phyloP scores from a whole-genome alignment of 2,888 invertebrate species.

The Yponomeuta plumbellus region DNA sequence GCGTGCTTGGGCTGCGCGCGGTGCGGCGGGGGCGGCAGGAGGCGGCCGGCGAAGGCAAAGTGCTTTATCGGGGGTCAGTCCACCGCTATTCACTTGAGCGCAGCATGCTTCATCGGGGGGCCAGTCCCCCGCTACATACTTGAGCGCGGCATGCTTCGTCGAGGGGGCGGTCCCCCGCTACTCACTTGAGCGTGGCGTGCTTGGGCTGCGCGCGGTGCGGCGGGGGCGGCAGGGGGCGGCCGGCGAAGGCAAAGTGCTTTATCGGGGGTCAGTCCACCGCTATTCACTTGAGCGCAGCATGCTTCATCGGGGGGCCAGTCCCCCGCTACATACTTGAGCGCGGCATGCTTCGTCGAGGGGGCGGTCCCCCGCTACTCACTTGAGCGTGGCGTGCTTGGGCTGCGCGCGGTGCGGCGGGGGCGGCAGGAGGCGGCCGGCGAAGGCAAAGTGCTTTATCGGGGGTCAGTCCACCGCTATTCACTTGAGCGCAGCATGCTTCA shows the following conservation, averaged over 20 bases:
- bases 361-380: conserved; percentile 70
- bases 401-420: conserved; percentile 83
- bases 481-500: conserved; percentile 90
- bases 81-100: conserved; percentile 77
- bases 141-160: conserved; percentile 91
- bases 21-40: conserved; percentile 82
- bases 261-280: not conserved
- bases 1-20: conserved; percentile 92
- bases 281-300: conserved; percentile 85
- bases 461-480: conserved; percentile 35
- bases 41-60: conserved; percentile 92
- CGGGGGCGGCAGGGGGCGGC: conserved; percentile 84
- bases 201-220: conserved; percentile 88
- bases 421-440: conserved; percentile 86
- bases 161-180: conserved; percentile 69
- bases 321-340: conserved; percentile 77
- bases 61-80: conserved; percentile 52
- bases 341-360: conserved; percentile 91
- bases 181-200: conserved; percentile 87
- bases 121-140: conserved; percentile 57
- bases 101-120: conserved; percentile 82
- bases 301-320: conserved; percentile 68
- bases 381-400: conserved; percentile 91
- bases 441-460: conserved; percentile 84
- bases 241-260: conserved; percentile 91